Base-by-base conservation (phyloP, 2,888 invertebrate species). In the Tigriopus californicus region DNA sequence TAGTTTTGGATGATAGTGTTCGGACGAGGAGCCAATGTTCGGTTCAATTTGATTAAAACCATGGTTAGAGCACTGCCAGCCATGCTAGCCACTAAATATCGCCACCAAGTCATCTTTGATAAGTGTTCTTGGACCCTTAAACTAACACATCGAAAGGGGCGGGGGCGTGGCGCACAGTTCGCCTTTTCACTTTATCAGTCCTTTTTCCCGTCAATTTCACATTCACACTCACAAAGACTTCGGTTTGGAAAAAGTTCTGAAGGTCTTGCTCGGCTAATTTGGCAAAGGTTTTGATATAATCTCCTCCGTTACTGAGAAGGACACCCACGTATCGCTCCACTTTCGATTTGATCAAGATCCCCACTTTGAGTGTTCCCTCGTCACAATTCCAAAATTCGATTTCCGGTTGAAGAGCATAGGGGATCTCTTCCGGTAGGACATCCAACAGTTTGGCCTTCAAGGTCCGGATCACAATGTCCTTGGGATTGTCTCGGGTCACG, bases 171-270 rank as follows among this genome's bases (percentile, higher is more conserved):
- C 8, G 3, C 4, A 8, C 8, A 33, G 33, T 33, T 33, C 33
- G 3, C 8, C 8, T 33, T 8, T 33, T 3, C 33, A 33, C 33
- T 8, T 33, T 33, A 5, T 8, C 33, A 33, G 33, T 3, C 4
- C 33, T 33, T 33, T 33, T 33, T 33, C 33, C 33, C 33, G 33
- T 33, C 33, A 33, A 33, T 33, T 33, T 33, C 25, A 52, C 52
- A 22, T 52, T 52, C 8, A 52, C 33, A 25, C 24, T 52, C 8
- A 52, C 10, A 52, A 52, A 52, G 24, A 52, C 52, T 13, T 52
- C 52, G 12, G 52, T 52, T 52, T 52, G 25, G 52, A 52, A 52
- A 20, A 52, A 52, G 52, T 52, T 52, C 33, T 52, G 52, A 2
- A 52, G 52, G 33, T 52, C 25, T 11, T 25, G 1, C 22, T 52